Conservation (phyloP, 2,888 invertebrate species). For the Campopleginae sp. region DNA sequence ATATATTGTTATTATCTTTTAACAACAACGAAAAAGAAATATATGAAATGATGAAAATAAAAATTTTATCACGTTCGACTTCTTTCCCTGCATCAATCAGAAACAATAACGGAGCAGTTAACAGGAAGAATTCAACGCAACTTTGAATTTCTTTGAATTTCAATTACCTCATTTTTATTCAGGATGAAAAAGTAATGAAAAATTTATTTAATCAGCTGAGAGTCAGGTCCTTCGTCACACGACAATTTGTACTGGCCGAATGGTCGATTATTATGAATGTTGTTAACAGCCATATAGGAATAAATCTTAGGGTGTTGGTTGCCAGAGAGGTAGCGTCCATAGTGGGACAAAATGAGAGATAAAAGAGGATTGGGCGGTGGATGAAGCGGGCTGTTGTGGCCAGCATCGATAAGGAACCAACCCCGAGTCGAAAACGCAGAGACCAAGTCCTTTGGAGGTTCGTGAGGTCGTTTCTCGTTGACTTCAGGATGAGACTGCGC, state of each 20-base stretch:
- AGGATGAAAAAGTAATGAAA: not conserved
- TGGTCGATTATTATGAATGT: slow-evolving; percentile 88
- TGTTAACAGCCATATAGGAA: slow-evolving; percentile 87
- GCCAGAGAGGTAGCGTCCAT: slow-evolving; percentile 86
- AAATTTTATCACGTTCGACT: not conserved
- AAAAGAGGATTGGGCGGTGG: slow-evolving; percentile 86
- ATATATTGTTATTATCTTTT: not conserved
- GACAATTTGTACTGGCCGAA: slow-evolving; percentile 87
- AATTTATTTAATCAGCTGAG: slow-evolving; percentile 24
- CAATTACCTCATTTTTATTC: not conserved
- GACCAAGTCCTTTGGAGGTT: slow-evolving; percentile 3
- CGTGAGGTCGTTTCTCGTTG: not conserved
- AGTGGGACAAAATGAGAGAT: slow-evolving; percentile 87
- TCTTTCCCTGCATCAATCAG: not conserved
- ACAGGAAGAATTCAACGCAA: not conserved
- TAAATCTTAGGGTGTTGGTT: slow-evolving; percentile 80
- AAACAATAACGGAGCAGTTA: not conserved
- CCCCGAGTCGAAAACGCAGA: slow-evolving; percentile 73
- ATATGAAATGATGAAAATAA: not conserved
- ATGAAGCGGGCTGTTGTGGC: slow-evolving; percentile 86
- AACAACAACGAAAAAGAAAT: not conserved
- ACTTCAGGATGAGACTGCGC: slow-evolving; percentile 1
- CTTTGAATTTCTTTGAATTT: not conserved
- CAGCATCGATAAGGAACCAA: slow-evolving; percentile 75
- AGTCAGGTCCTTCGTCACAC: slow-evolving; percentile 68